These are phyloP conservation scores for Calephelis nemesis DNA, from an alignment of 1,140 invertebrate species.

Conservation along the genomic window DNA sequence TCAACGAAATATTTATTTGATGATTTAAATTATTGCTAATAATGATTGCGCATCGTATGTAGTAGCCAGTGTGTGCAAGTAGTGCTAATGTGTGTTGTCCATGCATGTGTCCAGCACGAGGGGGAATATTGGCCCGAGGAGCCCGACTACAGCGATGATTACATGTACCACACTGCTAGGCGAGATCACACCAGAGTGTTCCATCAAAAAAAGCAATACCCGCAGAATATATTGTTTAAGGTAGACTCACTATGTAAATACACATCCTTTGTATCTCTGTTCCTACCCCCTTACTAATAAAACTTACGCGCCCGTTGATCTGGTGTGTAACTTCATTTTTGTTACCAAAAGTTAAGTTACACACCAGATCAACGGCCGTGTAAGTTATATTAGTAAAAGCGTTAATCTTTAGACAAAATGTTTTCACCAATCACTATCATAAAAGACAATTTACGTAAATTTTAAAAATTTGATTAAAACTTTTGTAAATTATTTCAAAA, in stretches of 20 bases:
- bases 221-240: constrained; percentile 73
- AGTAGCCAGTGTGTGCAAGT: constrained; percentile 40
- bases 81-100: constrained; percentile 43
- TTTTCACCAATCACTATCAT: no score
- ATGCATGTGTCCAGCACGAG: constrained; percentile 62
- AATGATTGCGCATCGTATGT: constrained; percentile 1
- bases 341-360: no score
- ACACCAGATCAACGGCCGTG: not conserved
- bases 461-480: no score
- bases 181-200: constrained; percentile 67
- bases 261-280: constrained; percentile 12
- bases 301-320: no score
- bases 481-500: no score
- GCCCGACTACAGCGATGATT: constrained; percentile 70
- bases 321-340: no score
- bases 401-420: no score
- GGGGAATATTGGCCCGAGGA: constrained; percentile 68
- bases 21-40: not conserved
- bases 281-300: not conserved
- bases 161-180: constrained; percentile 74
- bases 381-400: not conserved
- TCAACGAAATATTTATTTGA: not conserved
- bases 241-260: constrained; percentile 42
- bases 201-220: constrained; percentile 74
- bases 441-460: no score